phyloP scores from a whole-genome alignment of 2,888 invertebrate species.

The Allacma fusca region DNA sequence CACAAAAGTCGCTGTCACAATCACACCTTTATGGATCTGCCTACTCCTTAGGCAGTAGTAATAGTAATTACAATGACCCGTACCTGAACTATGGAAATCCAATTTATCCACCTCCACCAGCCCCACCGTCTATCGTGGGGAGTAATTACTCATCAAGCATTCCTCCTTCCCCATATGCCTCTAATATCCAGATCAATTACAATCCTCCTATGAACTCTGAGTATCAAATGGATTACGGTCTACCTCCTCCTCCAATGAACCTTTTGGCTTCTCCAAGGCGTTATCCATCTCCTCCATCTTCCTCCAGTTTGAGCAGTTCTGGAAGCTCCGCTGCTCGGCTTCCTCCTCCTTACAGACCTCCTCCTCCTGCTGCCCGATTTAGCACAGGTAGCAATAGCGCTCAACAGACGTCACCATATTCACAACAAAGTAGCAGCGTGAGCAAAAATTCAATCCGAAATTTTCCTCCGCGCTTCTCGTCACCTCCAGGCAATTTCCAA shows the following conservation, averaged over 20 bases:
- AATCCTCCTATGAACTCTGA: constrained; percentile 36
- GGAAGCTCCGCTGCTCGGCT: constrained; percentile 40
- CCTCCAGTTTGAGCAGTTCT: constrained; percentile 44
- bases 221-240: constrained; percentile 55
- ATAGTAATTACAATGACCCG: constrained; percentile 37
- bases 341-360: constrained; percentile 66
- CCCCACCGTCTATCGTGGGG: constrained; percentile 44
- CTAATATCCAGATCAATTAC: constrained; percentile 37
- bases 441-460: constrained; percentile 20
- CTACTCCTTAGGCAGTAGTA: constrained; percentile 45
- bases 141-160: constrained; percentile 1
- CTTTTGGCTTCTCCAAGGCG: constrained; percentile 43
- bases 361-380: constrained; percentile 62
- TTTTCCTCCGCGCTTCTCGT: constrained; percentile 7
- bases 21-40: constrained; percentile 58
- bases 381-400: constrained; percentile 2
- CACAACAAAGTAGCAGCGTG: neutral
- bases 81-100: constrained; percentile 29
- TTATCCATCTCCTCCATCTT: constrained; percentile 36
- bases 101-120: constrained; percentile 49
- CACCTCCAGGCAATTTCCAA: constrained; percentile 30
- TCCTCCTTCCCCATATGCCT: constrained; percentile 22
- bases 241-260: constrained; percentile 51
- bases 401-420: neutral
- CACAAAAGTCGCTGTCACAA: constrained; percentile 51